Evolutionary conservation across 2,113 vertebrate species (phyloP).

Genomic region (Crotophaga sulcirostris): DNA sequence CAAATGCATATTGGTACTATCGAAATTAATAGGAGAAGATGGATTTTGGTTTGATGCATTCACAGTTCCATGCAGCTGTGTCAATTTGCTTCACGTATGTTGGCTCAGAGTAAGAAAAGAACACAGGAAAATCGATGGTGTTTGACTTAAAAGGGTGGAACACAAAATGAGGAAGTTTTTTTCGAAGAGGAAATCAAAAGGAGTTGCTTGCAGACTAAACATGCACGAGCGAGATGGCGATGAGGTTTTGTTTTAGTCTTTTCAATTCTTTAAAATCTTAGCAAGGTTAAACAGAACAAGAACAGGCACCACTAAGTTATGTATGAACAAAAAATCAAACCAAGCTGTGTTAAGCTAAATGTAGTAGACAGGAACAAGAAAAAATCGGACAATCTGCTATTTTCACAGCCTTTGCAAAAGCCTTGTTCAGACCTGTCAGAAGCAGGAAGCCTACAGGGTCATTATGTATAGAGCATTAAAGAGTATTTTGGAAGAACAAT

Average conservation of each 20-base stretch:
- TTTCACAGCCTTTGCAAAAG: neutral
- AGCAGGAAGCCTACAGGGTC: neutral
- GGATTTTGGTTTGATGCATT: neutral
- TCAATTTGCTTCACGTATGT: rapidly evolving
- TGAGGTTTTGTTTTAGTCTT: neutral
- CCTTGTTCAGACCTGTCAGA: neutral
- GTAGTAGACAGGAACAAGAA: neutral
- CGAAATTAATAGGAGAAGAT: rapidly evolving
- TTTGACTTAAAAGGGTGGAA: neutral
- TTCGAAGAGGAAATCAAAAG: neutral
- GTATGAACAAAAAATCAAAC: neutral
- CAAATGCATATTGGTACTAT: neutral
- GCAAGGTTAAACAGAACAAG: neutral
- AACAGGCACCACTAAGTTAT: neutral
- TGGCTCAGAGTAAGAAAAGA: neutral
- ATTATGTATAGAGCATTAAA: neutral
- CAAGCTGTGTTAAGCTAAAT: neutral
- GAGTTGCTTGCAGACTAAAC: neutral
- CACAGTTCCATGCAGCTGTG: neutral
- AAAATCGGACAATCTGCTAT: neutral
- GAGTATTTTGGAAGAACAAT: neutral
- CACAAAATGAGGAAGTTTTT: neutral
- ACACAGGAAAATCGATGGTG: neutral
- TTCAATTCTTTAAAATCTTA: neutral
- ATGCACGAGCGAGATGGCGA: rapidly evolving